Base-by-base conservation (phyloP, 2,888 invertebrate genomes). In the Trisateles emortualis region DNA sequence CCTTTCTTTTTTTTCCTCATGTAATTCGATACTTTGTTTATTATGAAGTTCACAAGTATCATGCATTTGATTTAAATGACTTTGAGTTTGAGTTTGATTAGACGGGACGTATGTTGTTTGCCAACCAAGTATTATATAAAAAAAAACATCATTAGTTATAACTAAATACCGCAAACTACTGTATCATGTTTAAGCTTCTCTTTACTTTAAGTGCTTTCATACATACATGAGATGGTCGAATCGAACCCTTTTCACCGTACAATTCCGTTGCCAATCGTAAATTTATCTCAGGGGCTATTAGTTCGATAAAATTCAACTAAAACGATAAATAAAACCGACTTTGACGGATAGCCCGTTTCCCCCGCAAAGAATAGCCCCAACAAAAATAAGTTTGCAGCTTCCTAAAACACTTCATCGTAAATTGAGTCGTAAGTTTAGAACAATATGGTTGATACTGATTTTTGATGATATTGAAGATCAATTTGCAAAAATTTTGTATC, bases 251-350 rank as follows among this genome's bases (percentile, higher is more conserved):
- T 89, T 83, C 81, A 78, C 79, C 78, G 78, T 81, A 71, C 78
- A 79, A 79, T 81, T 83, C 83, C 81, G 76, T 76, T 81, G 73
- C 83, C 89, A 88, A 91, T 90, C 90, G 90, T 90, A 91, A 91
- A 92, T 92, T 83, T 87, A 91, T 92, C 90, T 90, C 88, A 71
- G 71, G 75, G 79, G 84, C 90, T 92, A 92, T 92, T 92, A 91
- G 91, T 91, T 84, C 89, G 90, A 92, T 92, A 92, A 92, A 91
- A 92, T 91, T 91, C 91, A 90, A 90, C 88, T 89, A 87, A 85
- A 90, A 91, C 92, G 89, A 92, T 92, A 92, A 92, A 92, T 92
- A 92, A 88, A 88, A 81, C 82, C 79, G 90, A 90, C 91, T 91
- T 91, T 88, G 87, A 88, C 90, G 89, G 86, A 92, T 92, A 83